A percentile compares a stretch with the other conserved stretches of the same genome.
These are phyloP conservation scores for Caenorhabditis inopinata DNA, from an alignment of 1,140 invertebrate genomes.

Conservation along the genomic window DNA sequence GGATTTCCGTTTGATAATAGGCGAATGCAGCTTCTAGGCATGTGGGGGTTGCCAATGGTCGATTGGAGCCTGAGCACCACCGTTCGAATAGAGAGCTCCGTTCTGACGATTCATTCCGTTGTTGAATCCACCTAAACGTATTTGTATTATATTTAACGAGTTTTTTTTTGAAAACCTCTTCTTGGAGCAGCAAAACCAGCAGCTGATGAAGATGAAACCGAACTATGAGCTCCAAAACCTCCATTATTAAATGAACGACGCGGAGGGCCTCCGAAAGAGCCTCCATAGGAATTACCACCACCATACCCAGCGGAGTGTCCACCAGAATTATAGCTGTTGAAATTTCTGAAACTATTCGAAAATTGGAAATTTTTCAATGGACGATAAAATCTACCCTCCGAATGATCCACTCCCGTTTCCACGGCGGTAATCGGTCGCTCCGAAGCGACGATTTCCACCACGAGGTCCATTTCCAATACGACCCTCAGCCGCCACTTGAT, in stretches of 20 bases:
- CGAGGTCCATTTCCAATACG: conserved; percentile 11
- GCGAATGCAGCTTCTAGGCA: not conserved
- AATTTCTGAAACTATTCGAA: conserved; percentile 21
- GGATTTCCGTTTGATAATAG: not conserved
- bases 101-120: not conserved
- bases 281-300: not conserved
- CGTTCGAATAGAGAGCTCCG: not conserved
- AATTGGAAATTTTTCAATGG: not conserved
- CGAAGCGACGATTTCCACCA: conserved; percentile 52
- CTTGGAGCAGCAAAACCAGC: not conserved
- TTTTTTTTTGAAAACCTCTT: not conserved
- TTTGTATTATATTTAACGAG: not conserved
- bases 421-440: conserved; percentile 47
- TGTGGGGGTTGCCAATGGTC: conserved; percentile 2
- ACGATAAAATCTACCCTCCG: not conserved
- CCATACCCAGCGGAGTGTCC: not conserved
- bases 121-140: not conserved
- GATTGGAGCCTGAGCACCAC: not conserved
- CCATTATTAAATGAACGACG: not conserved
- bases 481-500: conserved; percentile 48
- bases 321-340: not conserved
- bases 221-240: not conserved
- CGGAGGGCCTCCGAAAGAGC: not conserved
- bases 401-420: conserved; percentile 25
- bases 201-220: not conserved